These are phyloP conservation scores for Danio kyathit DNA, from an alignment of 2,797 vertebrate genomes.

Conservation along the genomic window DNA sequence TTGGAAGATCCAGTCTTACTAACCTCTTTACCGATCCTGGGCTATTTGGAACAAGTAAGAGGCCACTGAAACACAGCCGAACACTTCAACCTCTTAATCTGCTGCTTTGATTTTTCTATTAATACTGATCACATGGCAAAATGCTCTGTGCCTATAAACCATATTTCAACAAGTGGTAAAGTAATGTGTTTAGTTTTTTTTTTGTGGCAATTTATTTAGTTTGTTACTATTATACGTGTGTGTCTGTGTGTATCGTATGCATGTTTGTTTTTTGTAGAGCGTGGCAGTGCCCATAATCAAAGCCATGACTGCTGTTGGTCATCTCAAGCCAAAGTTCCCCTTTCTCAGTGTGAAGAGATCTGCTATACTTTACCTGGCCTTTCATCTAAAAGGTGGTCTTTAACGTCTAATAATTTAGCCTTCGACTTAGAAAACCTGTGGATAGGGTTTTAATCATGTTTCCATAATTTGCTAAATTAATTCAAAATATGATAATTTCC, in stretches of 20 bases:
- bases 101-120: neutral
- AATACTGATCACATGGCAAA: neutral
- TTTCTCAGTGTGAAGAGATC: slow-evolving; percentile 87
- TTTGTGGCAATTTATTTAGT: neutral
- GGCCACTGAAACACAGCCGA: neutral
- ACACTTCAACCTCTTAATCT: neutral
- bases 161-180: neutral
- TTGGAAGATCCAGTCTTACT: slow-evolving; percentile 83
- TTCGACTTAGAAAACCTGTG: neutral
- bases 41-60: slow-evolving; percentile 94
- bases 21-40: slow-evolving; percentile 88
- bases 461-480: neutral
- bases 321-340: slow-evolving; percentile 94
- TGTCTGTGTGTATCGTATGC: neutral
- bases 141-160: neutral
- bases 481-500: neutral
- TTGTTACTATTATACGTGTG: too few relatives aligned
- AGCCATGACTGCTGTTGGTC: slow-evolving; percentile 91
- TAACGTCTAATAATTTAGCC: neutral
- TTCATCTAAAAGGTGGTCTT: slow-evolving; percentile 92
- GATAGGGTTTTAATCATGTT: neutral
- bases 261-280: slow-evolving; percentile 78
- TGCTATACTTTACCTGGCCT: slow-evolving; percentile 87
- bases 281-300: slow-evolving; percentile 88
- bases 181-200: neutral